phyloP scores from a whole-genome alignment of 2,113 vertebrate species.

The Hippolais icterina region DNA sequence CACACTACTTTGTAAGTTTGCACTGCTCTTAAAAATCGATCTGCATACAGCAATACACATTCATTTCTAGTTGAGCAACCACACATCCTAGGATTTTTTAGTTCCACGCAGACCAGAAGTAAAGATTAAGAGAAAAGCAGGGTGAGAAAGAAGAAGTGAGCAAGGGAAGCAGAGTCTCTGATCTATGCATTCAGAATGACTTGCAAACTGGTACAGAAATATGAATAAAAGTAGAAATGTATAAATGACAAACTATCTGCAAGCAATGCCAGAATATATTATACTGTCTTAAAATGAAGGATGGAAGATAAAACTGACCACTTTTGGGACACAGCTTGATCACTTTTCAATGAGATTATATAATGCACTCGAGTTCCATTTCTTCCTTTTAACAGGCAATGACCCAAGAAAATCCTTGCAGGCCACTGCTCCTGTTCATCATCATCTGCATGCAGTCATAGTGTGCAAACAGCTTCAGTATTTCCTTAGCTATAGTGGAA shows the following conservation, averaged over 20 bases:
- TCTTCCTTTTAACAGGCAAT: background rate
- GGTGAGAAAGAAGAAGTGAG: background rate
- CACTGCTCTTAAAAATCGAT: background rate
- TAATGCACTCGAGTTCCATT: background rate
- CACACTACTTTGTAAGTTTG: background rate
- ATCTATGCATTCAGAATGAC: background rate
- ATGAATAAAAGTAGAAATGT: background rate
- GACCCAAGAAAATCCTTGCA: conserved; percentile 9
- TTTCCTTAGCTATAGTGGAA: background rate
- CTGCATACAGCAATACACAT: background rate
- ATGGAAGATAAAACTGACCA: background rate
- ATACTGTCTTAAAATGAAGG: background rate
- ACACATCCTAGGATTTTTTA: background rate
- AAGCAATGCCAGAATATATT: background rate
- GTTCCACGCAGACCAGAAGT: background rate
- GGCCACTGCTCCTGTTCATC: background rate
- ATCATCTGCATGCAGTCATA: background rate
- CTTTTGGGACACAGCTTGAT: background rate
- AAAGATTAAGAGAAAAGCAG: background rate
- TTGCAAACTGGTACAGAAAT: background rate
- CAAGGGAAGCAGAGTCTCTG: background rate
- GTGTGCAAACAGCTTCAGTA: background rate
- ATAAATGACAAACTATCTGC: background rate
- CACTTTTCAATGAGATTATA: conserved; percentile 15
- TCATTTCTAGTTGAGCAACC: background rate